Base-by-base conservation (phyloP, 2,797 vertebrate species). In the Columba guinea region DNA sequence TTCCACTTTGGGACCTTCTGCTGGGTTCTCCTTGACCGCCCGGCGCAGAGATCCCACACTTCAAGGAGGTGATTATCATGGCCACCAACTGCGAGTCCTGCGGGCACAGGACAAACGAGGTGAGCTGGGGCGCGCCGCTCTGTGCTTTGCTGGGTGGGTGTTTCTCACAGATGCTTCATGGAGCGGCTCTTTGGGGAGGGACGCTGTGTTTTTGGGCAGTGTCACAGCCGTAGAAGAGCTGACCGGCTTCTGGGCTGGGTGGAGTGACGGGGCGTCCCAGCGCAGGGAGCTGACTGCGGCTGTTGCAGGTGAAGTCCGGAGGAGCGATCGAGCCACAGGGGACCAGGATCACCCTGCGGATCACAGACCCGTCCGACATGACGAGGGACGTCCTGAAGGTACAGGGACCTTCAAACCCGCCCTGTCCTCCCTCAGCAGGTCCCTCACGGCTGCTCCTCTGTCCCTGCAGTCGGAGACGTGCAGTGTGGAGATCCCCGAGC, bases 21-120 rank as follows among this genome's bases (percentile, higher is more conserved):
- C 23, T 60, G 63, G 63, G 68, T 56, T 83, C 95, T 76, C 96
- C 96, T 98, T 98, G 91, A 98, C 93, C 14, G 9, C 12, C 9
- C 15, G 65, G 92, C 78, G 37, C 94, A 99, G 98, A 99, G 97
- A 99, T 99, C 95, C 99, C 99, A 2, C 99, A 99, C 97, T 99
- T 99, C 95, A 99, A 99, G 94, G 99, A 99, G 44, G 99, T 99
- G 64, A 97, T 99, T 86, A 99, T 99, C 97, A 99, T 99, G 99
- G 99, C 99, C 53, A 99, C 99, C 1, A 99, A 98, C 97, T 99
- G 99, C 0, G 99, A 99, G 87, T 97, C 96, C 84, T 99, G 99
- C 3, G 98, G 99, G 69, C 98, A 99, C 95, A 98, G 99, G 75
- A 99, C 99, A n/a, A 99, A 99, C 1, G 99, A 99, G 98, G 98